Evolutionary conservation across 2,888 invertebrate species (phyloP).

Genomic region (Euphydryas editha): DNA sequence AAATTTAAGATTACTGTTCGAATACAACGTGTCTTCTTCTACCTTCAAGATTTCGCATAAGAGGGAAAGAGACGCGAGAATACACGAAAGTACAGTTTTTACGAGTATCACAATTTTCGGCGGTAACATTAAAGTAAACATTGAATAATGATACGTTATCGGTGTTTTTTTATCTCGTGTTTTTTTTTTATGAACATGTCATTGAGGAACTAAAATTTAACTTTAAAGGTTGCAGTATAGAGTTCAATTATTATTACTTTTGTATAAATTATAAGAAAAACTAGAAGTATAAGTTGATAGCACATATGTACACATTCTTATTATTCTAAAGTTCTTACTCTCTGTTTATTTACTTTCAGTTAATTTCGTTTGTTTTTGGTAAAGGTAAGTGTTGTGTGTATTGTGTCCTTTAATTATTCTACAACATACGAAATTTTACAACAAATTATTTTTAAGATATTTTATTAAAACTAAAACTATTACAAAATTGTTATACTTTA

Average conservation of each 20-base stretch:
- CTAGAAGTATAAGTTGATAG: not conserved
- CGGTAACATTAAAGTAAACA: constrained; percentile 70
- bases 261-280: not conserved
- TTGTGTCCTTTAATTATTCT: too few relatives aligned
- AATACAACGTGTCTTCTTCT: constrained; percentile 50
- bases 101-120: constrained; percentile 65
- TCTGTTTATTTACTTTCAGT: too few relatives aligned
- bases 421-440: too few relatives aligned
- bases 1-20: constrained; percentile 70
- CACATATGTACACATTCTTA: too few relatives aligned
- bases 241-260: not conserved
- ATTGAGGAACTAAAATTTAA: not conserved
- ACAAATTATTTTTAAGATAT: too few relatives aligned
- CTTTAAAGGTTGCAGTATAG: not conserved
- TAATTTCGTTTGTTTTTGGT: too few relatives aligned
- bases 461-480: too few relatives aligned
- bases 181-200: not conserved
- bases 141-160: constrained; percentile 38
- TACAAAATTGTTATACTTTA: too few relatives aligned
- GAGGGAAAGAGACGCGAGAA: not conserved
- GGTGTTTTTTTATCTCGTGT: constrained; percentile 29
- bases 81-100: constrained; percentile 55
- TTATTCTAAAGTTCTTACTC: too few relatives aligned
- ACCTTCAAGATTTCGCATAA: not conserved
- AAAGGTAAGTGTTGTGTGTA: too few relatives aligned